Evolutionary conservation across 2,797 vertebrate species (phyloP), one percentile per base, ranked within the genome.

Genomic region (Linurgus olivaceus): DNA sequence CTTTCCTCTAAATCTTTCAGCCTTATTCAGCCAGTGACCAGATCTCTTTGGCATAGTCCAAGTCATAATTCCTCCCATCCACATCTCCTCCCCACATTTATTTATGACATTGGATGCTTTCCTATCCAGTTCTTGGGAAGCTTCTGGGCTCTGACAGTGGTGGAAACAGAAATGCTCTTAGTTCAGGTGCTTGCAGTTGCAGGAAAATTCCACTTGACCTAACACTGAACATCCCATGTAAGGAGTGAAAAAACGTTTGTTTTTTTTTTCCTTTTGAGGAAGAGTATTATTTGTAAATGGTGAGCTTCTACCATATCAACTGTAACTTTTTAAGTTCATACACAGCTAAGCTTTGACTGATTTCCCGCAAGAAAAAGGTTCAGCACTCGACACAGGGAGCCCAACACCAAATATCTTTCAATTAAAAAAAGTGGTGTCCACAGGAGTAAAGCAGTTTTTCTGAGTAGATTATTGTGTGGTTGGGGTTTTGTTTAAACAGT

Each of bases 221-320:
- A 35, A 38, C 5, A 6, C 0, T 50, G 62, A 67, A 42, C 7
- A 63, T 47, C 8, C 4, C 54, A n/a, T 9, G 0, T 8, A 29
- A 62, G 7, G 35, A 40, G 11, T 40, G 61, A 74, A 62, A 13
- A 47, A 45, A 17, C 25, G 8, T 1, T 7, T 51, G 4, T 58
- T 48, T 25, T 65, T 10, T 57, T 79, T 55, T 57, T 45, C 26
- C 13, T 79, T 74, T 20, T 17, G 18, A 15, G 7, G 7, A 57
- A 35, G 11, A 40, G 4, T 10, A 3, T 17, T 59, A 17, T 61
- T 89, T 65, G 11, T 67, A 75, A 86, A 37, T 20, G 2, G 4
- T 66, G 13, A 74, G 1, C 9, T 84, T 74, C 38, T 51, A 11
- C 16, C 1, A 9, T 10, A 13, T 29, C 52, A 90, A 1, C 33